Conservation (phyloP, 1,140 invertebrate genomes). For the Oedothorax gibbosus region DNA sequence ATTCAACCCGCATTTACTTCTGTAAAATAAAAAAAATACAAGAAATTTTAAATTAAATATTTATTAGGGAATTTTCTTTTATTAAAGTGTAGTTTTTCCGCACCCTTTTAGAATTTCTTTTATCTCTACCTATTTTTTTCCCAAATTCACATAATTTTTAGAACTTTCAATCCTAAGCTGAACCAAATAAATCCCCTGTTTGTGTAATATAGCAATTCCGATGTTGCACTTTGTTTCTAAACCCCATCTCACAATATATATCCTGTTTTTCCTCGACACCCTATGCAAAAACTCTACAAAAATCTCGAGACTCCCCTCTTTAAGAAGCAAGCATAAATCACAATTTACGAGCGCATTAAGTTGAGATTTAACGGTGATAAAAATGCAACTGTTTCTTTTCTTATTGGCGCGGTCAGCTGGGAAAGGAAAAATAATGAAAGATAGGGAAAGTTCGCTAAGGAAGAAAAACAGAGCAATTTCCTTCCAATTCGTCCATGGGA, state of each 20-base stretch:
- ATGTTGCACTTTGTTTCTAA: constrained; percentile 5
- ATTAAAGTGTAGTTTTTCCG: too few relatives aligned
- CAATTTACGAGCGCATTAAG: constrained; percentile 49
- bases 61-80: too few relatives aligned
- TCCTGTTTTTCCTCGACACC: not conserved
- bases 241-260: not conserved
- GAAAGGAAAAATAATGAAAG: constrained; percentile 39
- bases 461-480: constrained; percentile 14
- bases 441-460: not conserved
- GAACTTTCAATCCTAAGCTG: too few relatives aligned
- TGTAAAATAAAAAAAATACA: too few relatives aligned
- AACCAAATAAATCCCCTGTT: not conserved
- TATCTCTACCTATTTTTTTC: too few relatives aligned
- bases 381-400: constrained; percentile 43
- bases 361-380: constrained; percentile 44
- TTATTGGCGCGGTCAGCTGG: constrained; percentile 10
- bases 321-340: constrained; percentile 41
- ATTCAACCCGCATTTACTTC: too few relatives aligned
- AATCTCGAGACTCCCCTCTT: constrained; percentile 17
- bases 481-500: constrained; percentile 8
- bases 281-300: constrained; percentile 11
- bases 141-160: too few relatives aligned
- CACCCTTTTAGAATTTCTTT: too few relatives aligned
- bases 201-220: constrained; percentile 11
- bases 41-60: too few relatives aligned